A percentile compares a stretch with the other conserved stretches of the same genome.
Conservation (phyloP, 2,888 invertebrate species). For the Diloba caeruleocephala region DNA sequence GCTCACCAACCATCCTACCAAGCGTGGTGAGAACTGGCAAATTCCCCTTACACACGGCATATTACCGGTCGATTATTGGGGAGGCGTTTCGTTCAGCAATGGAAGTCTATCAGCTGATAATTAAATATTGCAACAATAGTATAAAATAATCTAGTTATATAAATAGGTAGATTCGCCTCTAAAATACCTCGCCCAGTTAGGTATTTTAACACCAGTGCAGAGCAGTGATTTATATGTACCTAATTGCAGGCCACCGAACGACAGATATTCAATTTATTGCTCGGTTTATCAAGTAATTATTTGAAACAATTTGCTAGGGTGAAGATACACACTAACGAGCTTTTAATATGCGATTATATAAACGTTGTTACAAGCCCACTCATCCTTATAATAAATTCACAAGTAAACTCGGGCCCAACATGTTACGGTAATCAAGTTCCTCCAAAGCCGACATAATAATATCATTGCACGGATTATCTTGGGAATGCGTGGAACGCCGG, state of each 20-base stretch:
- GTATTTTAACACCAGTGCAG: slow-evolving; percentile 32
- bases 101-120: no score
- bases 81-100: no score
- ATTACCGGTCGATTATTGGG: no score
- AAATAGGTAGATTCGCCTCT: slow-evolving; percentile 19
- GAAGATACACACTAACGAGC: slow-evolving; percentile 16
- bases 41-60: no score
- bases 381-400: slow-evolving; percentile 49
- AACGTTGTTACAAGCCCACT: slow-evolving; percentile 34
- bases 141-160: slow-evolving; percentile 13
- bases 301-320: slow-evolving; percentile 1
- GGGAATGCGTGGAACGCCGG: slow-evolving; percentile 37
- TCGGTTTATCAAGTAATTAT: slow-evolving; percentile 1
- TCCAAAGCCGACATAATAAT: slow-evolving; percentile 42
- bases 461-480: slow-evolving; percentile 48
- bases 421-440: slow-evolving; percentile 46
- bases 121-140: no score
- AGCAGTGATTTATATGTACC: slow-evolving; percentile 23
- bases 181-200: slow-evolving; percentile 1
- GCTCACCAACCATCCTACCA: no score
- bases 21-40: no score
- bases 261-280: slow-evolving; percentile 19
- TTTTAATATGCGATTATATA: slow-evolving; percentile 14
- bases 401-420: slow-evolving; percentile 26
- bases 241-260: slow-evolving; percentile 14